These are phyloP conservation scores for Diplodus sargus DNA, from an alignment of 2,797 vertebrate genomes.

Conservation along the genomic window DNA sequence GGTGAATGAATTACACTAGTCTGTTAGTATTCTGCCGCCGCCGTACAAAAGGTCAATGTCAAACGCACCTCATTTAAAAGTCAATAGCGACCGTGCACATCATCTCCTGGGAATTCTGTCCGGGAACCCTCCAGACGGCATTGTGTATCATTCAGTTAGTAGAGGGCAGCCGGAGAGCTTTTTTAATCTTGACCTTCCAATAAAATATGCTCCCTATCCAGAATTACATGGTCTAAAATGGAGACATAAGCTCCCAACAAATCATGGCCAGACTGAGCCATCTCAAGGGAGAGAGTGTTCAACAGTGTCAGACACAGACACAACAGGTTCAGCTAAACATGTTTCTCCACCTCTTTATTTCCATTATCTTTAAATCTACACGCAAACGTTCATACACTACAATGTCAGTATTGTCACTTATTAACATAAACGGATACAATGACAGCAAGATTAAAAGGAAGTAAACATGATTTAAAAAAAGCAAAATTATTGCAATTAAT, in stretches of 20 bases:
- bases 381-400: neutral
- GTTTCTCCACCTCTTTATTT: constrained; percentile 20
- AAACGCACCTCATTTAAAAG: constrained; percentile 87
- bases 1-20: constrained; percentile 83
- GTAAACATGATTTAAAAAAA: constrained; percentile 12
- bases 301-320: constrained; percentile 65
- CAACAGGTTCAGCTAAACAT: constrained; percentile 67
- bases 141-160: constrained; percentile 83
- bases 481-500: neutral
- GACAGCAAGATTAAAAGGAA: constrained; percentile 7
- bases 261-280: constrained; percentile 69
- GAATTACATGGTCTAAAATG: constrained; percentile 84
- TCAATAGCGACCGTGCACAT: constrained; percentile 85
- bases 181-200: constrained; percentile 86
- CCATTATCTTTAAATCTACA: constrained; percentile 43
- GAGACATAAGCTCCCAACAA: constrained; percentile 83
- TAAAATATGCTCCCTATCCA: constrained; percentile 85
- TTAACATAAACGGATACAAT: neutral
- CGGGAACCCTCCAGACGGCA: constrained; percentile 79
- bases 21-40: constrained; percentile 84
- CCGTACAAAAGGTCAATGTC: constrained; percentile 86
- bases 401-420: neutral
- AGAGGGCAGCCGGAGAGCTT: constrained; percentile 81
- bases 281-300: constrained; percentile 72
- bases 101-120: constrained; percentile 85